Evolutionary conservation across 2,113 vertebrate species (phyloP).

Genomic region (Tragelaphus scriptus): DNA sequence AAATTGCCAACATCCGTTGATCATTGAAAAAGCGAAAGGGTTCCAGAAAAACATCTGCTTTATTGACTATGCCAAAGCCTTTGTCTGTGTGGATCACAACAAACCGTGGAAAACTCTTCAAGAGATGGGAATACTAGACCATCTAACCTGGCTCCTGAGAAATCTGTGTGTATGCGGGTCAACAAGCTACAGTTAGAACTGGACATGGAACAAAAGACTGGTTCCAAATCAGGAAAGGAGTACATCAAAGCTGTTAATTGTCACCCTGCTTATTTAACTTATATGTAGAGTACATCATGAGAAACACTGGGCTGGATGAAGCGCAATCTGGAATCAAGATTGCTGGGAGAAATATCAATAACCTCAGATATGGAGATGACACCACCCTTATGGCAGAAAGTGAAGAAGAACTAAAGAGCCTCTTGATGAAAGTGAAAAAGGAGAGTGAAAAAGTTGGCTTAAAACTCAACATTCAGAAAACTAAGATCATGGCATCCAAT

Average conservation of each 20-base stretch:
- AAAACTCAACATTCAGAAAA: not conserved
- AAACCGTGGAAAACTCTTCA: not conserved
- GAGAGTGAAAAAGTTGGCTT: not conserved
- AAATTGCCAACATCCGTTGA: not conserved
- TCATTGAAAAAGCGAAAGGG: not conserved
- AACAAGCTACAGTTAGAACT: not conserved
- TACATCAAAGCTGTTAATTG: not conserved
- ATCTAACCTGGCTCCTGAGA: not conserved
- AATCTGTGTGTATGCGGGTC: not conserved
- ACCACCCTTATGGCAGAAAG: not conserved
- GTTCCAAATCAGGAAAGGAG: not conserved
- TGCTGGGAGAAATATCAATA: not conserved
- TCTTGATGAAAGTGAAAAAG: not conserved
- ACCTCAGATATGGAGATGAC: not conserved
- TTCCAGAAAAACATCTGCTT: not conserved
- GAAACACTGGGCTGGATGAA: not conserved
- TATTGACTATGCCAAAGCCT: not conserved
- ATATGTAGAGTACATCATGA: not conserved
- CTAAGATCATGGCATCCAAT: not conserved
- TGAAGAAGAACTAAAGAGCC: not conserved
- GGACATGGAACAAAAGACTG: not conserved
- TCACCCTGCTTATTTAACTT: not conserved
- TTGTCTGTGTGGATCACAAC: not conserved
- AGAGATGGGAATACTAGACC: not conserved
- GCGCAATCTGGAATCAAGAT: not conserved